Evolutionary conservation across 1,140 invertebrate genomes (phyloP), one percentile per base, ranked within the genome.

Genomic region (Drosophila equinoxialis): DNA sequence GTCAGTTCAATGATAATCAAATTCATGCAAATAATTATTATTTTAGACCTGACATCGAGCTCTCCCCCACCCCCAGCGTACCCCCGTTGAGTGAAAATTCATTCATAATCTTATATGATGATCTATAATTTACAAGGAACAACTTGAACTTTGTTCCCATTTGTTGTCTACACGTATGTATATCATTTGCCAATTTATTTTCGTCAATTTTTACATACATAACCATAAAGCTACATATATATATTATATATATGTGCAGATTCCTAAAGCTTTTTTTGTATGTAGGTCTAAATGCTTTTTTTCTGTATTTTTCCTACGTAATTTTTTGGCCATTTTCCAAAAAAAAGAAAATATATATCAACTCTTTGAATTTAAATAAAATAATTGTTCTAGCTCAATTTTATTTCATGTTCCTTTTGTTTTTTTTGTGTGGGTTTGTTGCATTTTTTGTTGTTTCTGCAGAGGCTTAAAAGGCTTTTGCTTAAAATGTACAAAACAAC

Each of bases 251-350:
- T 26, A 13, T 20, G 8, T 5, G 30, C 30, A 30, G 45, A 37
- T 71, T 41, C 6, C 54, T 41, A 17, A 48, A 45, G 35, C 13
- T 51, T 51, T 51, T 51, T 51, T 3, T 39, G 30, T 57, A 74
- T 63, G 65, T 58, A 51, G 33, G 64, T 63, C 63, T 55, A 39
- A 30, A 30, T 64, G 60, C 13, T 70, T 60, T 51, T 60, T 51
- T 51, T 51, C 10, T 26, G 60, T 55, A 69, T 68, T 37, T 65
- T 48, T 48, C 62, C 60, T 71, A 79, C 65, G 74, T 74, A 74
- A 67, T 70, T 23, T 35, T 69, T 54, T 77, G 61, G 81, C 66
- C 62, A 61, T 33, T 17, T 62, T 71, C 66, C 63, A 77, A 70
- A 30, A 57, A 37, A 58, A 57, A 58, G 35, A 17, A 58, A 11